phyloP scores from a whole-genome alignment of 2,797 vertebrate genomes.

The Vespertilio murinus region DNA sequence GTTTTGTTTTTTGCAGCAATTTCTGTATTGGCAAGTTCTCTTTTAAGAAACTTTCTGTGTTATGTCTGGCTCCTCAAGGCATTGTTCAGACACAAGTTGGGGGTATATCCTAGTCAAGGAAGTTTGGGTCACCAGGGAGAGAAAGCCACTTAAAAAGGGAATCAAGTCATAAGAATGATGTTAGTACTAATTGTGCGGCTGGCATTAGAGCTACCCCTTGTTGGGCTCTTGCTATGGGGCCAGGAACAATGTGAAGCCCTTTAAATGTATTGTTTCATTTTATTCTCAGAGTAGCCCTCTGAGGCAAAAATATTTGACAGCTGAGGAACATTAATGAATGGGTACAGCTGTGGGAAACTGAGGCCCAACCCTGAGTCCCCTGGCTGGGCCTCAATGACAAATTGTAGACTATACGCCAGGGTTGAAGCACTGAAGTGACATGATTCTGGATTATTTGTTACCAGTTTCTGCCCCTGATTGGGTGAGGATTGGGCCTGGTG shows the following conservation, averaged over 20 bases:
- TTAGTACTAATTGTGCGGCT: background rate
- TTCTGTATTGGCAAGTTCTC: slow-evolving; percentile 9
- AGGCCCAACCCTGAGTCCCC: background rate
- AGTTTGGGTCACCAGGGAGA: background rate
- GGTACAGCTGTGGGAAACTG: background rate
- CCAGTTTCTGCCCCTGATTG: background rate
- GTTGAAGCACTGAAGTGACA: background rate
- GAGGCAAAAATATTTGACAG: background rate
- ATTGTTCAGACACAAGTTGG: background rate
- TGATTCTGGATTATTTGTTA: background rate
- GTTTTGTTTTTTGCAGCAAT: background rate
- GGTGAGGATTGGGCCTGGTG: background rate
- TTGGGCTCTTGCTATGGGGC: background rate
- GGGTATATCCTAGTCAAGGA: background rate
- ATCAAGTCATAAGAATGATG: background rate
- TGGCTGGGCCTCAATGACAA: background rate
- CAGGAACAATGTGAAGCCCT: background rate
- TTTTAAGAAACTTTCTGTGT: background rate
- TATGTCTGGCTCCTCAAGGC: background rate
- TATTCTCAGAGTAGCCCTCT: background rate
- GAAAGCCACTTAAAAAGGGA: background rate
- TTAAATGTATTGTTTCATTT: background rate
- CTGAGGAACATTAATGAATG: background rate
- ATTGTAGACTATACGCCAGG: no score
- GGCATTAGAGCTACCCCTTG: background rate